phyloP scores from a whole-genome alignment of 2,113 vertebrate species.

The Pungitius pungitius region DNA sequence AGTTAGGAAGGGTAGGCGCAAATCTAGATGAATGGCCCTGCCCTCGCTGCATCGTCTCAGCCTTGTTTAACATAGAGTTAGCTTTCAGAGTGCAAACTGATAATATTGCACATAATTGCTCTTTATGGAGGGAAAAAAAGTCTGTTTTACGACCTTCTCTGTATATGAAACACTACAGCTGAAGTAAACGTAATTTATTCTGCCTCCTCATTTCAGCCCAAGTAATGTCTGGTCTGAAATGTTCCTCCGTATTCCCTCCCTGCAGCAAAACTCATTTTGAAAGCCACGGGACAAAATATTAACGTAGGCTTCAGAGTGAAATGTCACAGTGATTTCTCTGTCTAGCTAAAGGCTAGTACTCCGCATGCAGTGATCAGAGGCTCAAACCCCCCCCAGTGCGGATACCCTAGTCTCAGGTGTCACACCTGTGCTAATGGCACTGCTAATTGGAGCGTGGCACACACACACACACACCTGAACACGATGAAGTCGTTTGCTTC shows the following conservation, averaged over 20 bases:
- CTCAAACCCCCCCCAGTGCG: slow-evolving; percentile 31
- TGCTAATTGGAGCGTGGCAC: slow-evolving; percentile 48
- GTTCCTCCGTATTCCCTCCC: slow-evolving; percentile 18
- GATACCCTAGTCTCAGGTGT: slow-evolving; percentile 59
- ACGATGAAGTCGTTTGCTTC: neutral
- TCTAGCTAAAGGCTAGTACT: slow-evolving; percentile 26
- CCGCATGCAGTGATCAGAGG: slow-evolving; percentile 12
- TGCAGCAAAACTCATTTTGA: slow-evolving; percentile 55
- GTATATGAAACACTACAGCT: slow-evolving; percentile 27
- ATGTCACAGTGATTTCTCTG: slow-evolving; percentile 53
- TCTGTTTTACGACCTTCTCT: slow-evolving; percentile 7
- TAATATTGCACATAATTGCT: slow-evolving; percentile 29
- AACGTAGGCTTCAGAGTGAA: slow-evolving; percentile 14
- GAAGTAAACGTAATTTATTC: slow-evolving; percentile 46
- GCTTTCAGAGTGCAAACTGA: slow-evolving; percentile 6
- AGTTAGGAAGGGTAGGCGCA: neutral
- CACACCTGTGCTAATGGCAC: slow-evolving; percentile 57
- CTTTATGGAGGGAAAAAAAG: slow-evolving; percentile 1
- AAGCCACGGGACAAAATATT: slow-evolving; percentile 53
- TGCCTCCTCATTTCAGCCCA: neutral
- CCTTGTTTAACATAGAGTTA: slow-evolving; percentile 11
- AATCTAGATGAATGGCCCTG: neutral
- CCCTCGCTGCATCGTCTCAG: neutral
- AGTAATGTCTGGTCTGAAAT: slow-evolving; percentile 18
- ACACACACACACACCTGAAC: slow-evolving; percentile 11